Evolutionary conservation across 2,113 vertebrate species (phyloP).

Genomic region (Dromas ardeola): DNA sequence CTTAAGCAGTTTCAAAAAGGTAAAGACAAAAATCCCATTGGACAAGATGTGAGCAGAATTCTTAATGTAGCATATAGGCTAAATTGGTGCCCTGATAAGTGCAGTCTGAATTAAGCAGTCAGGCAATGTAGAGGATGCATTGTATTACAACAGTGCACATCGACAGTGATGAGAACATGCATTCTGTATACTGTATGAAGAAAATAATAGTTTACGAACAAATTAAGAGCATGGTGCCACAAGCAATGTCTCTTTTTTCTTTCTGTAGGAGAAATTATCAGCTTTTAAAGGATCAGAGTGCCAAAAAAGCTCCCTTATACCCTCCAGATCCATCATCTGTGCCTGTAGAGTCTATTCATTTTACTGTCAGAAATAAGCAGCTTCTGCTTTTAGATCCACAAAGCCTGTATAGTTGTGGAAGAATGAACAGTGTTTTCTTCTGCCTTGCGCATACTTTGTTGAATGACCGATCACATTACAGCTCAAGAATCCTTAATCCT

Average conservation of each 20-base stretch:
- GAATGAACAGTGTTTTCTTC: background rate
- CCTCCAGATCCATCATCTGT: background rate
- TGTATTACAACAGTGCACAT: background rate
- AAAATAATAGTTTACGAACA: constrained; percentile 25
- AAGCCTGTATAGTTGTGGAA: background rate
- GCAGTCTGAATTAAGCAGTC: background rate
- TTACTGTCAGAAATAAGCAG: background rate
- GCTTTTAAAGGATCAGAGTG: background rate
- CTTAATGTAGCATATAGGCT: background rate
- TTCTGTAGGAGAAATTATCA: background rate
- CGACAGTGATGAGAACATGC: background rate
- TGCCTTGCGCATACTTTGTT: background rate
- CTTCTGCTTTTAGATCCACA: constrained; percentile 5
- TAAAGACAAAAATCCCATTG: background rate
- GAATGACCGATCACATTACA: background rate
- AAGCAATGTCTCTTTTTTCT: background rate
- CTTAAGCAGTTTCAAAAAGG: background rate
- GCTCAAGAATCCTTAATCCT: background rate
- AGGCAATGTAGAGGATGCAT: background rate
- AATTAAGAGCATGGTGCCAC: background rate
- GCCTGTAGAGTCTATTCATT: background rate
- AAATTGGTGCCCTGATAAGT: background rate
- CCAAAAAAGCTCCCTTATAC: background rate
- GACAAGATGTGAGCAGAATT: background rate
- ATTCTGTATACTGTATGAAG: background rate